These are phyloP conservation scores for Lagorchestes hirsutus DNA, from an alignment of 2,797 vertebrate species.

Conservation along the genomic window DNA sequence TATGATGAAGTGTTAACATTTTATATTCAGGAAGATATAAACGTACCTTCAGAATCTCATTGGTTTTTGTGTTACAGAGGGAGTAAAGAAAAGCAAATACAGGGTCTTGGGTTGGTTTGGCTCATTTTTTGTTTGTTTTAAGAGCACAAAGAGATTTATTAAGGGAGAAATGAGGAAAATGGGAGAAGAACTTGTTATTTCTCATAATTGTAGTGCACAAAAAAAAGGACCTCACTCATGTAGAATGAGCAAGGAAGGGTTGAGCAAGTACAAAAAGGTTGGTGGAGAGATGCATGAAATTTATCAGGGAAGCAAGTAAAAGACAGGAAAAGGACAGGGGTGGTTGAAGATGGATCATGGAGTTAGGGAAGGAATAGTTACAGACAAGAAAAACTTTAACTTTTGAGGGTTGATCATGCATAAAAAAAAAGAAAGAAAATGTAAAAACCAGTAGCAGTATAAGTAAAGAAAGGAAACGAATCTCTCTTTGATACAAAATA, in stretches of 20 bases:
- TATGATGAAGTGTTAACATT: background rate
- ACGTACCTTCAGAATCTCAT: background rate
- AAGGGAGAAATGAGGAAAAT: background rate
- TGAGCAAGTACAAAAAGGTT: too few relatives aligned
- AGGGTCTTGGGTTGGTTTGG: background rate
- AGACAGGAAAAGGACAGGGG: background rate
- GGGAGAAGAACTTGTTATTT: background rate
- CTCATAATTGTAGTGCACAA: background rate
- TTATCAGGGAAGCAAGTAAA: background rate
- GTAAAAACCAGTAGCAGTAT: background rate
- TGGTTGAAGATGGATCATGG: background rate
- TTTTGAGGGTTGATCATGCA: background rate
- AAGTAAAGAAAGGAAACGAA: background rate
- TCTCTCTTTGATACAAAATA: background rate
- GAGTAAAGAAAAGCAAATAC: background rate
- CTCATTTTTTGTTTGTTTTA: background rate
- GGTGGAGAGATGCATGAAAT: background rate
- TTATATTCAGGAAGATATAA: background rate
- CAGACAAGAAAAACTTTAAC: background rate
- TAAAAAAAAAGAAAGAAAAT: background rate
- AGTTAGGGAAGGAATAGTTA: background rate
- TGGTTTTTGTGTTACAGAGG: background rate
- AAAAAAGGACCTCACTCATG: background rate
- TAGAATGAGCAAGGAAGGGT: background rate
- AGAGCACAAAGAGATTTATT: background rate